Conservation (phyloP, 2,113 vertebrate species). For the Tachuris rubrigastra region DNA sequence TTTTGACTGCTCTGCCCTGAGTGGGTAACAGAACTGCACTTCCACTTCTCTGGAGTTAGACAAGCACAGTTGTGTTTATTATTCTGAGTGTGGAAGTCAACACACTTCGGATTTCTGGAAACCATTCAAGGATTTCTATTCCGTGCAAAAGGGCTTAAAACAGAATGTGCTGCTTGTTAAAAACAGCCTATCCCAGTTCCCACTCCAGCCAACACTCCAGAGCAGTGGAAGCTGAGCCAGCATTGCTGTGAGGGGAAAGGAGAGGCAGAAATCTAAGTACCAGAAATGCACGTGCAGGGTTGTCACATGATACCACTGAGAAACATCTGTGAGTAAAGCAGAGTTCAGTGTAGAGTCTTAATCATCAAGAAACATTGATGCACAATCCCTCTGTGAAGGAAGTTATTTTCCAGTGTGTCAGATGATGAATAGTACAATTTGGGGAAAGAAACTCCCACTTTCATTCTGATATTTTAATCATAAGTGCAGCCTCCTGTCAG, state of each 20-base stretch:
- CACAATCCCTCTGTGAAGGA: neutral
- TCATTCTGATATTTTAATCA: neutral
- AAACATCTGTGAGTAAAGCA: neutral
- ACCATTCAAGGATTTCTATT: neutral
- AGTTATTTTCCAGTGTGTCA: neutral
- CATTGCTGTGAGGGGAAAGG: neutral
- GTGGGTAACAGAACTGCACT: neutral
- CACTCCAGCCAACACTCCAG: neutral
- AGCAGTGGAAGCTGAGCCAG: neutral
- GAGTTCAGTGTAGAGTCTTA: neutral
- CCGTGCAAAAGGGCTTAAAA: slow-evolving; percentile 1
- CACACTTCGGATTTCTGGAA: slow-evolving; percentile 4
- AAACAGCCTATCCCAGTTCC: neutral
- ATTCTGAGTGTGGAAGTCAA: neutral
- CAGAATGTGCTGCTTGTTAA: neutral
- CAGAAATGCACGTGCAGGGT: neutral
- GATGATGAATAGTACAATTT: neutral
- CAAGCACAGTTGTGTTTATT: neutral
- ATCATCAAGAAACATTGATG: neutral
- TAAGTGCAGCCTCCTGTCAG: neutral
- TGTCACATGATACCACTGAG: neutral
- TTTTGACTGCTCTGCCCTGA: neutral
- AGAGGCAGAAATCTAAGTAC: neutral
- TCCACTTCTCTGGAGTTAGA: neutral
- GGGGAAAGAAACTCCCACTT: neutral